Evolutionary conservation across 2,797 vertebrate species (phyloP), one percentile per base, ranked within the genome.

Genomic region (Hoplostethus atlanticus): DNA sequence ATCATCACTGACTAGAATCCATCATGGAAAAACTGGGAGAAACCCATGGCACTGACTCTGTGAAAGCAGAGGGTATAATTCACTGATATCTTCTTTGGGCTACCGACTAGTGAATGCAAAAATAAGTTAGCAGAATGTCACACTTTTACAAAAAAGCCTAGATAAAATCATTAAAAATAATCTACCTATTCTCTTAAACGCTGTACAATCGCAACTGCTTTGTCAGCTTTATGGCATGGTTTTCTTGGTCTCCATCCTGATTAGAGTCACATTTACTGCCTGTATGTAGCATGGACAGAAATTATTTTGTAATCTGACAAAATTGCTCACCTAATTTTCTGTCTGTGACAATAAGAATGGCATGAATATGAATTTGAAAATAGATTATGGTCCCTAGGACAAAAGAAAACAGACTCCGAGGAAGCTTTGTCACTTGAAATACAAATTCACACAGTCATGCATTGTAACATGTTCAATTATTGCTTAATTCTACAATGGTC

Each of bases 1-100:
- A 12, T 82, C 42, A 73, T 71, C 75, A 77, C 74, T n/a, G 71
- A 65, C 47, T 59, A 15, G 74, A 84, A 68, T 67, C 31, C 21
- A 50, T 44, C 13, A 31, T 54, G 36, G 30, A 3, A 7, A 40
- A 7, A n/a, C 16, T 50, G n/a, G 42, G 53, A 64, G 16, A 9
- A 50, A 56, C 25, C 69, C 61, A 56, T 28, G 60, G 13, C 44
- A 58, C 16, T 30, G 46, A 13, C 56, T 53, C 34, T 31, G 15
- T 36, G 53, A 57, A 57, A 31, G 48, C 30, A 31, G 64, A 11
- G 55, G 34, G 28, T 55, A 57, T 57, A 36, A 57, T n/a, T 38
- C 40, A 38, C 16, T 57, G 16, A 38, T 40, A n/a, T 57, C 34
- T 44, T 57, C 55, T 57, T 17, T 17, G 13, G n/a, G 55, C 55